phyloP scores from a whole-genome alignment of 2,797 vertebrate genomes.

The Sebastes glaucus region DNA sequence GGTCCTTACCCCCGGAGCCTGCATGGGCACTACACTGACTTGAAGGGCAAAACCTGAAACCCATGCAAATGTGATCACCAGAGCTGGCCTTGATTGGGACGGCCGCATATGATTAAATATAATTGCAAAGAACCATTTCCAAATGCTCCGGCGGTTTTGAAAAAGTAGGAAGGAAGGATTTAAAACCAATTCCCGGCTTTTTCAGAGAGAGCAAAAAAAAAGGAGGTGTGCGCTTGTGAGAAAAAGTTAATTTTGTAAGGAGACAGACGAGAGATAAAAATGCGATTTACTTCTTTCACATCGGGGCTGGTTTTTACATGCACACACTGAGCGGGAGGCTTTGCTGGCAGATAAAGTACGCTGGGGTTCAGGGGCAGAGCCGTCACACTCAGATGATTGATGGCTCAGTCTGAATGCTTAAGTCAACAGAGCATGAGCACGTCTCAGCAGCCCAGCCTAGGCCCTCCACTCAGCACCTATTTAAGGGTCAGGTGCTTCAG shows the following conservation, averaged over 20 bases:
- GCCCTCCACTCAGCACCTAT: constrained; percentile 79
- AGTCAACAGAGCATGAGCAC: constrained; percentile 86
- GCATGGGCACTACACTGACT: constrained; percentile 62
- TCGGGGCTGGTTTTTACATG: constrained; percentile 76
- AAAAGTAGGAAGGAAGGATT: constrained; percentile 77
- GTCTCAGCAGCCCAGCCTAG: constrained; percentile 69
- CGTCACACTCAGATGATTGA: constrained; percentile 84
- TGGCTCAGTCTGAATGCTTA: constrained; percentile 83
- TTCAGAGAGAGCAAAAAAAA: constrained; percentile 3
- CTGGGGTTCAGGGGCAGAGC: constrained; percentile 73
- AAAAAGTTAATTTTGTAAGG: constrained; percentile 19
- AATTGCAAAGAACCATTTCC: constrained; percentile 83
- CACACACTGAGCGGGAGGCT: constrained; percentile 44
- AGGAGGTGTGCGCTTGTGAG: constrained; percentile 18
- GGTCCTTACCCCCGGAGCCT: constrained; percentile 71
- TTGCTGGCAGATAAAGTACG: constrained; percentile 75
- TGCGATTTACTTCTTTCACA: constrained; percentile 47
- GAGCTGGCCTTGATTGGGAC: constrained; percentile 80
- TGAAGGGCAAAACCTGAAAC: constrained; percentile 81
- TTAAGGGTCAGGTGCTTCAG: constrained; percentile 82
- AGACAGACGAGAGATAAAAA: constrained; percentile 26
- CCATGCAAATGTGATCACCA: constrained; percentile 84
- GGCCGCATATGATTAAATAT: constrained; percentile 84
- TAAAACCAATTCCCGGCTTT: constrained; percentile 70
- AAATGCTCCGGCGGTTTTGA: constrained; percentile 77